These are phyloP conservation scores for Brachyptera putata DNA, from an alignment of 2,888 invertebrate genomes.

Conservation along the genomic window DNA sequence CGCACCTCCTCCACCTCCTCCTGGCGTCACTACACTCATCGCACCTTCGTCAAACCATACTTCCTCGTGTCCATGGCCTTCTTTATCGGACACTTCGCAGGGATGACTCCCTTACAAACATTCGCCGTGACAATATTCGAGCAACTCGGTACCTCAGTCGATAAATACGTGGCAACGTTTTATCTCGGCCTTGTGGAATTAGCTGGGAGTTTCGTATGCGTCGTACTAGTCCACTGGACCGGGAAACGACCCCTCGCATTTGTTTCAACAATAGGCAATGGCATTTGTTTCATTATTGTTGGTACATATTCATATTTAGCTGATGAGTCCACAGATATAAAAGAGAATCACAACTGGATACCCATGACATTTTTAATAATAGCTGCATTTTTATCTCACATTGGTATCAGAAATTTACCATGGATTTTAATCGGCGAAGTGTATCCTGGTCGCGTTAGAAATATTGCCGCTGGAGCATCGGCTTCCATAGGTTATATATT, in stretches of 20 bases:
- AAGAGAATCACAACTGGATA: constrained; percentile 52
- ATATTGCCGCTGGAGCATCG: constrained; percentile 67
- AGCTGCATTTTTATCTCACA: constrained; percentile 64
- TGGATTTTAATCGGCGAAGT: constrained; percentile 80
- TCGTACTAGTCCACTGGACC: constrained; percentile 62
- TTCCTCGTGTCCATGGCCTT: constrained; percentile 61
- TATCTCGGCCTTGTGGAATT: constrained; percentile 67
- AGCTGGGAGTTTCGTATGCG: constrained; percentile 59
- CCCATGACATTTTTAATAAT: constrained; percentile 62
- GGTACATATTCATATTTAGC: constrained; percentile 52
- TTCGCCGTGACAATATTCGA: constrained; percentile 53
- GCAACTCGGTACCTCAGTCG: constrained; percentile 63
- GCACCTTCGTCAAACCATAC: constrained; percentile 65
- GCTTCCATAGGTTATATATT: constrained; percentile 72
- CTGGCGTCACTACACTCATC: constrained; percentile 31
- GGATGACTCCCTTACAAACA: constrained; percentile 63
- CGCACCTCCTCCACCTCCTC: not conserved
- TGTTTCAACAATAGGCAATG: constrained; percentile 62
- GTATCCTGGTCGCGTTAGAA: constrained; percentile 62
- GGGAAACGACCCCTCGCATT: constrained; percentile 69
- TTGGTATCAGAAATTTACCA: constrained; percentile 66
- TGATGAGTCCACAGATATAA: constrained; percentile 30
- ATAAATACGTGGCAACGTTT: constrained; percentile 71
- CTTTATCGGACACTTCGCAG: constrained; percentile 70
- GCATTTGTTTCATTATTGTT: constrained; percentile 58